These are phyloP conservation scores for Serranus cabrilla DNA, from an alignment of 2,797 vertebrate species.

Conservation along the genomic window DNA sequence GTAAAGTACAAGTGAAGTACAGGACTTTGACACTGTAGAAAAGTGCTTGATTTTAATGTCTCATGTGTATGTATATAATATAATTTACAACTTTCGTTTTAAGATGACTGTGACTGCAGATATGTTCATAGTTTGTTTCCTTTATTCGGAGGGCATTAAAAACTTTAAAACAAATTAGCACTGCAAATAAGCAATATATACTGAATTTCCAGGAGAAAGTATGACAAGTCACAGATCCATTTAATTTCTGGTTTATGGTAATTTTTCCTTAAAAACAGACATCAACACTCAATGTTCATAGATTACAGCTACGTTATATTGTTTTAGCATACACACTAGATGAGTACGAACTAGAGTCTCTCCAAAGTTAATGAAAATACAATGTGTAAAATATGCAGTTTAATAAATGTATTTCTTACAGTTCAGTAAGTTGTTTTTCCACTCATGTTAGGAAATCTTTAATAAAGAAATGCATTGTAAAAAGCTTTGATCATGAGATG, in stretches of 20 bases:
- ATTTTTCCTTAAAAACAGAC: constrained; percentile 7
- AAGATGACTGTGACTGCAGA: background rate
- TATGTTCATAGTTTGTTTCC: background rate
- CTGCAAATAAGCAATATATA: background rate
- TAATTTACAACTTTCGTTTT: background rate
- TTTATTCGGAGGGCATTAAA: background rate
- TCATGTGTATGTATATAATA: background rate
- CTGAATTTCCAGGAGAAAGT: background rate
- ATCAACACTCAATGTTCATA: background rate
- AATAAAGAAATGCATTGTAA: background rate
- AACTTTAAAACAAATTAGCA: background rate
- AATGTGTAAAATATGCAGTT: background rate
- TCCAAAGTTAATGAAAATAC: background rate
- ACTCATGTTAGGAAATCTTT: background rate
- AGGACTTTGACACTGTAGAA: background rate
- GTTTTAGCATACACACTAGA: background rate
- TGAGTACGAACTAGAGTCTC: background rate
- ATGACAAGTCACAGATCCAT: background rate
- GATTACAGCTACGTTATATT: background rate
- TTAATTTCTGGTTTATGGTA: background rate
- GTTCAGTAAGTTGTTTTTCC: background rate
- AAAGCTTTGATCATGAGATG: background rate
- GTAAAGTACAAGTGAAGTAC: too few relatives aligned
- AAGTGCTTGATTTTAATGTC: background rate
- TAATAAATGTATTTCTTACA: background rate